phyloP scores from a whole-genome alignment of 2,888 invertebrate genomes.

The Leptinotarsa rubiginosa region DNA sequence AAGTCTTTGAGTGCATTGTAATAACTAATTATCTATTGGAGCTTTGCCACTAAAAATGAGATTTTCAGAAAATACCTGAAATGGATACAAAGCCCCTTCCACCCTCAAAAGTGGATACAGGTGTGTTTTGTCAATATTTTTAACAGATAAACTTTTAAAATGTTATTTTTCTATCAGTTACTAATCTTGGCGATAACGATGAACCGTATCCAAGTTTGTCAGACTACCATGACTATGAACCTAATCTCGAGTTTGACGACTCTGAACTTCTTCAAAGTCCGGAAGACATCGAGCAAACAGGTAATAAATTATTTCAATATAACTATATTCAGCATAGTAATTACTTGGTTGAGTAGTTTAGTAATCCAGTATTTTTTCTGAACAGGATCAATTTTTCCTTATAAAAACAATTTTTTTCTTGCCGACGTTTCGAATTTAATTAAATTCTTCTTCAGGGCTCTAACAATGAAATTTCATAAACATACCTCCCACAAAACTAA shows the following conservation, averaged over 20 bases:
- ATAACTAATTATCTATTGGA: no score
- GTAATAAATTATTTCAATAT: slow-evolving; percentile 66
- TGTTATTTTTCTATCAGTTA: slow-evolving; percentile 41
- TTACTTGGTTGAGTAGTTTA: no score
- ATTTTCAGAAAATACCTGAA: not conserved
- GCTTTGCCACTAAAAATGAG: not conserved
- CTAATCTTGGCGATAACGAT: slow-evolving; percentile 62
- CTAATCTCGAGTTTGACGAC: slow-evolving; percentile 96
- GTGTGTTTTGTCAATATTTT: slow-evolving; percentile 7
- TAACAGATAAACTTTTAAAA: not conserved
- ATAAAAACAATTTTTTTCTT: no score
- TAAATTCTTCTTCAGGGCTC: no score
- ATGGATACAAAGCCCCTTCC: slow-evolving; percentile 1
- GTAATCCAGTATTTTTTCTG: no score
- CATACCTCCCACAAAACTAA: no score
- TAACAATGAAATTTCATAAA: no score
- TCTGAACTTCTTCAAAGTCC: slow-evolving; percentile 83
- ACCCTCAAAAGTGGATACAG: slow-evolving; percentile 4
- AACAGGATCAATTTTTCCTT: no score
- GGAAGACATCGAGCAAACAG: slow-evolving; percentile 72
- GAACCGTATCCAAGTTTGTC: slow-evolving; percentile 89
- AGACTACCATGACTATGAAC: slow-evolving; percentile 94
- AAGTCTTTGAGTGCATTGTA: no score
- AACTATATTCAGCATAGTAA: no score
- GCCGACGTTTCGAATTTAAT: no score